Evolutionary conservation across 2,797 vertebrate species (phyloP).

Genomic region (Rhabdomys pumilio): DNA sequence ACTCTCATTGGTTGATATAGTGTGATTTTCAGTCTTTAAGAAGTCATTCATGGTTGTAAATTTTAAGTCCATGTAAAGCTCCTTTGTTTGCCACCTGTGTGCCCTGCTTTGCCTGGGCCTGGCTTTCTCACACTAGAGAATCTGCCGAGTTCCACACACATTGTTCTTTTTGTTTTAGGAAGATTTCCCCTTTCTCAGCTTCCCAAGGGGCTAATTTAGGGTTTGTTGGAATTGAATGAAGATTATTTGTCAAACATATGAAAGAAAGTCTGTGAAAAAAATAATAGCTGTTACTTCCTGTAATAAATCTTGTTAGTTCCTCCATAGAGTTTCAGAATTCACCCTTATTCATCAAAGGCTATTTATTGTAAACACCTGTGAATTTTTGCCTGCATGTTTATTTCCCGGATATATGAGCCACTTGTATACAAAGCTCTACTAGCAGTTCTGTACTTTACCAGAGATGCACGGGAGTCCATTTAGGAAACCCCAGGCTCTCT

Average conservation of each 20-base stretch:
- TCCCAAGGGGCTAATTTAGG: slow-evolving; percentile 72
- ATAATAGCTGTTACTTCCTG: slow-evolving; percentile 66
- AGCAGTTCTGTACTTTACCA: not conserved
- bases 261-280: slow-evolving; percentile 64
- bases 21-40: not conserved
- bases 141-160: slow-evolving; percentile 23
- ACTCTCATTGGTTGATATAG: not conserved
- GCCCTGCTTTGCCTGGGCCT: not conserved
- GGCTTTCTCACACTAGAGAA: slow-evolving; percentile 39
- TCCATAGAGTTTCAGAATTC: slow-evolving; percentile 42
- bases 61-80: not conserved
- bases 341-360: slow-evolving; percentile 64
- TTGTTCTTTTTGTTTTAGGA: slow-evolving; percentile 74
- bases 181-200: slow-evolving; percentile 72
- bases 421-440: not conserved
- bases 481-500: not conserved
- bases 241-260: slow-evolving; percentile 63
- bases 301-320: slow-evolving; percentile 34
- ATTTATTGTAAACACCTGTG: slow-evolving; percentile 67
- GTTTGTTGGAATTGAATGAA: slow-evolving; percentile 66
- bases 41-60: not conserved
- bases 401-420: not conserved
- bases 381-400: slow-evolving; percentile 28
- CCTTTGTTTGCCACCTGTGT: not conserved
- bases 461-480: not conserved